A percentile compares a stretch with the other conserved stretches of the same genome.
Conservation (phyloP, 2,113 vertebrate species). For the Willisornis vidua region DNA sequence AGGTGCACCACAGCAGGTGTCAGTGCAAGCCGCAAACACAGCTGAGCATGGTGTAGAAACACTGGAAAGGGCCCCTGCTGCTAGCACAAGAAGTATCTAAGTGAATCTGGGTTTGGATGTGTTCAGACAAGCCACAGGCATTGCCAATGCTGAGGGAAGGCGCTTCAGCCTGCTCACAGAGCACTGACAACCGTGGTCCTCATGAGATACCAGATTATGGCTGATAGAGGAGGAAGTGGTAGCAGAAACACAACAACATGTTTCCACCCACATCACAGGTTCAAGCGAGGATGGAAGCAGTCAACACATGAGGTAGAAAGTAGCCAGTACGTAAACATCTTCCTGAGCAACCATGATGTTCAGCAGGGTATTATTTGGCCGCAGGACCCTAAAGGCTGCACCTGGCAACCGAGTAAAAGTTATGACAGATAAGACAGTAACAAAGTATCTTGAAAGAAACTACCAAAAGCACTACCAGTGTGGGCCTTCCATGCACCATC, state of each 20-base stretch:
- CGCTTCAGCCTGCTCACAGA: neutral
- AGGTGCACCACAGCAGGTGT: neutral
- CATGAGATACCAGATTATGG: fast-evolving
- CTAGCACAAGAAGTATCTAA: neutral
- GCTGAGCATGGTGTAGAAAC: neutral
- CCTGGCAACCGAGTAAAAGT: neutral
- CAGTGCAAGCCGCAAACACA: neutral
- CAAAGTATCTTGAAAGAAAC: neutral
- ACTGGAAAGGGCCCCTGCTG: neutral
- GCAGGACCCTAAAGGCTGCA: neutral
- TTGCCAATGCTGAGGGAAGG: neutral
- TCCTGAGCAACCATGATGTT: neutral
- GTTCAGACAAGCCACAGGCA: neutral
- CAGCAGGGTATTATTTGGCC: neutral
- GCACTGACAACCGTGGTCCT: neutral
- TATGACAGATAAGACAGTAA: neutral
- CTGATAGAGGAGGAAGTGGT: neutral
- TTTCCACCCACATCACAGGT: neutral
- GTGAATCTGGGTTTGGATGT: neutral
- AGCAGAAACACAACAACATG: fast-evolving
- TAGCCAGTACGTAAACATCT: neutral
- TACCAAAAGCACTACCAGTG: neutral
- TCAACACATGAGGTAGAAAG: neutral
- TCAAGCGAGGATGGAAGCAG: neutral
- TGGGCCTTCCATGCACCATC: neutral